These are phyloP conservation scores for Phrynocephalus guinanensis DNA, from an alignment of 2,797 vertebrate genomes.

Conservation along the genomic window DNA sequence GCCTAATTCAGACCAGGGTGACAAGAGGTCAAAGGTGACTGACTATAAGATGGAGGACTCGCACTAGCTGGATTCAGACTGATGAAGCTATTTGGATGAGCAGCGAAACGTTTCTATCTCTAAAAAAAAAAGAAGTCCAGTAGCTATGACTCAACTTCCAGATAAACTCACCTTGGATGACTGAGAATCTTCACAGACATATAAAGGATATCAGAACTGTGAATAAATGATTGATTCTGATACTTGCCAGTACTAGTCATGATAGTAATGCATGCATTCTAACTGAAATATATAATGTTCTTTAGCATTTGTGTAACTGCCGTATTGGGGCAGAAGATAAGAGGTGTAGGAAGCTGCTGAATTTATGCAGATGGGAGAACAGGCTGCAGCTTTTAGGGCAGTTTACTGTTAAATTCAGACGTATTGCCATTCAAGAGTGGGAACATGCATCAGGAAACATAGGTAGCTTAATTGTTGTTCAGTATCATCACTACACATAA, in stretches of 20 bases:
- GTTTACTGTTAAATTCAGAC: conserved; percentile 13
- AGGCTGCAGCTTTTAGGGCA: conserved; percentile 19
- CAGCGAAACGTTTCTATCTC: too few species aligned
- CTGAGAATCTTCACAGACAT: background rate
- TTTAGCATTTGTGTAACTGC: conserved; percentile 38
- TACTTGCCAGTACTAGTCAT: conserved; percentile 42
- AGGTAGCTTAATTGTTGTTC: conserved; percentile 23
- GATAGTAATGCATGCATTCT: conserved; percentile 3
- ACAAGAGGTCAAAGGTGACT: too few species aligned
- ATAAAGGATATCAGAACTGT: conserved; percentile 48
- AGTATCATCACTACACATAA: conserved; percentile 1
- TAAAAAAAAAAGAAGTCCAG: too few species aligned
- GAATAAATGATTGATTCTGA: conserved; percentile 58
- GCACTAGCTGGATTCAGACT: too few species aligned
- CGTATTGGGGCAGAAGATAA: conserved; percentile 51
- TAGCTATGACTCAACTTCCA: too few species aligned
- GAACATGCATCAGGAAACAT: background rate
- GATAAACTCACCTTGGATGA: too few species aligned
- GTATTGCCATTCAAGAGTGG: background rate
- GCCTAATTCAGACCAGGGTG: too few species aligned
- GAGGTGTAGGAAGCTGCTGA: conserved; percentile 33
- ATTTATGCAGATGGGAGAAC: conserved; percentile 30
- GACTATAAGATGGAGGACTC: too few species aligned
- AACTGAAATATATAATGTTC: conserved; percentile 40
- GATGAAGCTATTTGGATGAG: too few species aligned